Base-by-base conservation (phyloP, 2,888 invertebrate genomes). In the Allophyes oxyacanthae region DNA sequence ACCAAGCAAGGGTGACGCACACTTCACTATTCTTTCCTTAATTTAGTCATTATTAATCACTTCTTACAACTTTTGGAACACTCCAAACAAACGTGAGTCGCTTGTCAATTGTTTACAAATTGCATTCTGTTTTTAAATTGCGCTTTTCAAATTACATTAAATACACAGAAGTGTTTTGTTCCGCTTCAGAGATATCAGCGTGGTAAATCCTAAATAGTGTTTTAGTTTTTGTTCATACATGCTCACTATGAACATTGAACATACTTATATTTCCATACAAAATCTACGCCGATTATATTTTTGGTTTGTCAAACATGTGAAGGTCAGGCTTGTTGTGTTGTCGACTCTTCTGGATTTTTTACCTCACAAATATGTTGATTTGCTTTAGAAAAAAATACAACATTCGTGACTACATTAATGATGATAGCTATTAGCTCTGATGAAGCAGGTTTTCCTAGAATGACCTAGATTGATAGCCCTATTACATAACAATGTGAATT, bases 101-200 rank as follows among this genome's bases (percentile, higher is more conserved):
- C 5, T 33, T 11, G 20, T 15, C 7, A 40, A 43, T 44, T 45
- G 14, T 36, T 26, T 5, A 33, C 8, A 2, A 25, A 6, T 6
- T 25, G 7, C 25, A 37, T 42, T 49, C 43, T 37, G 25, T 40
- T 32, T 45, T 44, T 25, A 20, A 53, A 46, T 36, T 33, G 5
- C 14, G n/a, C 5, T 48, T 64, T 71, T 51, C 13, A 44, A 43
- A 63, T 55, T 11, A 36, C 32, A 26, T 37, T 11, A 13, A 32
- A 33, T 14, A 14, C 7, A 54, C 43, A 20, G 36, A 26, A 20
- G 30, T n/a, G 8, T 54, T 66, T 66, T 25, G 72, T 52, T 56
- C 13, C 43, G 61, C 53, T 48, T 20, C 14, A 20, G 0, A n/a
- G 11, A 45, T 69, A 72, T 69, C 62, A 45, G 53, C 57, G 49